A percentile compares a stretch with the other conserved stretches of the same genome.
phyloP scores from a whole-genome alignment of 1,140 invertebrate genomes.

The Akabosia matsudoensis region DNA sequence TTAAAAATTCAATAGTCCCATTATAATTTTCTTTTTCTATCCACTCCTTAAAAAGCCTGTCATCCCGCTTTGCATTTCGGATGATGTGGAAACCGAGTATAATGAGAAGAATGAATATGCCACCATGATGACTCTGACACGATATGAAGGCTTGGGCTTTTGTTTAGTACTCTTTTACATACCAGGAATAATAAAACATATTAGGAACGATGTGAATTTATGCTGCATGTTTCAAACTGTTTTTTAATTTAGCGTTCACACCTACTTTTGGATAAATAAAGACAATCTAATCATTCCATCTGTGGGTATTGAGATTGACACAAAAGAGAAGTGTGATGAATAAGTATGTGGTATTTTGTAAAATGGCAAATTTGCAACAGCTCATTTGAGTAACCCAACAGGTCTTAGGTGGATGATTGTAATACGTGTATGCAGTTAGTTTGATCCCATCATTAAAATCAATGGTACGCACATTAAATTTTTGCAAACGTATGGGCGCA shows the following conservation, averaged over 20 bases:
- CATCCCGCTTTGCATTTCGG: neutral
- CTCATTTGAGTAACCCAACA: neutral
- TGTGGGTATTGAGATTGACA: neutral
- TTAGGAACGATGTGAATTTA: too few relatives aligned
- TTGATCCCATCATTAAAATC: too few relatives aligned
- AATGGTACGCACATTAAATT: too few relatives aligned
- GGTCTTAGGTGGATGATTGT: neutral
- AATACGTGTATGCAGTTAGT: too few relatives aligned
- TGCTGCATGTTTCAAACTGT: neutral
- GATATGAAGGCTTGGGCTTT: neutral
- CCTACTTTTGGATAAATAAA: neutral
- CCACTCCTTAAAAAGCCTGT: neutral
- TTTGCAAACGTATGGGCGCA: too few relatives aligned
- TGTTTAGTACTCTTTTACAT: neutral
- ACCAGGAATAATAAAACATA: too few relatives aligned
- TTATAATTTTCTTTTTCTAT: neutral
- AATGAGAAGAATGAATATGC: too few relatives aligned
- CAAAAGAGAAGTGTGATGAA: neutral
- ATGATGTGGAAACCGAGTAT: too few relatives aligned
- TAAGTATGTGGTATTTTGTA: neutral
- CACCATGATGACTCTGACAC: neutral
- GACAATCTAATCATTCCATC: neutral
- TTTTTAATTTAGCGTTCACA: neutral
- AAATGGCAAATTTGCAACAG: neutral
- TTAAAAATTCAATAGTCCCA: neutral